Evolutionary conservation across 2,113 vertebrate species (phyloP).

Genomic region (Chrysochloris asiatica): DNA sequence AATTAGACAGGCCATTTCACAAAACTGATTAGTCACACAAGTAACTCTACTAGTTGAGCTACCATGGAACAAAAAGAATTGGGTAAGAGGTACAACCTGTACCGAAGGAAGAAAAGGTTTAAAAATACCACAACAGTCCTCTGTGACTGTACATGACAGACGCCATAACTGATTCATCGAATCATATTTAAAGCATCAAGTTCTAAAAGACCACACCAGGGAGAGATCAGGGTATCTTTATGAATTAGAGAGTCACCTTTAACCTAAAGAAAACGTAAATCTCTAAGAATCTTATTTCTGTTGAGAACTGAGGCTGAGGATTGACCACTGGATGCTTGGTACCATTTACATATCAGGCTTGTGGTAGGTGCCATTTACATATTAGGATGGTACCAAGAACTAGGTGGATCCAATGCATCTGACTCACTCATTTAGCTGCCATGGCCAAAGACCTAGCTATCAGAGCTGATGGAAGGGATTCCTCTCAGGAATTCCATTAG

Average conservation of each 20-base stretch:
- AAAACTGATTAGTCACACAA: neutral
- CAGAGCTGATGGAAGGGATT: neutral
- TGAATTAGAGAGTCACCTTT: constrained; percentile 26
- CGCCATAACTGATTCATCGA: neutral
- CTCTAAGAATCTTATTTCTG: neutral
- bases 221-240: neutral
- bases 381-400: neutral
- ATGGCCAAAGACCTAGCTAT: neutral
- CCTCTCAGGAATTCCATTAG: neutral
- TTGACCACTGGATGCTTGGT: neutral
- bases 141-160: neutral
- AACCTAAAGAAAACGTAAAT: constrained; percentile 10
- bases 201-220: neutral
- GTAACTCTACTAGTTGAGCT: neutral
- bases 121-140: neutral
- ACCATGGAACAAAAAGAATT: neutral
- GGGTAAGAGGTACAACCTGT: neutral
- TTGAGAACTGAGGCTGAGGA: constrained; percentile 39
- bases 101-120: neutral
- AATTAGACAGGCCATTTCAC: neutral
- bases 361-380: neutral
- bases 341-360: neutral
- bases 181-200: neutral
- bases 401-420: neutral
- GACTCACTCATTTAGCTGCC: neutral